These are phyloP conservation scores for Chondrosia reniformis DNA, from an alignment of 37 sponge, comb jelly and placozoan species.

Conservation along the genomic window DNA sequence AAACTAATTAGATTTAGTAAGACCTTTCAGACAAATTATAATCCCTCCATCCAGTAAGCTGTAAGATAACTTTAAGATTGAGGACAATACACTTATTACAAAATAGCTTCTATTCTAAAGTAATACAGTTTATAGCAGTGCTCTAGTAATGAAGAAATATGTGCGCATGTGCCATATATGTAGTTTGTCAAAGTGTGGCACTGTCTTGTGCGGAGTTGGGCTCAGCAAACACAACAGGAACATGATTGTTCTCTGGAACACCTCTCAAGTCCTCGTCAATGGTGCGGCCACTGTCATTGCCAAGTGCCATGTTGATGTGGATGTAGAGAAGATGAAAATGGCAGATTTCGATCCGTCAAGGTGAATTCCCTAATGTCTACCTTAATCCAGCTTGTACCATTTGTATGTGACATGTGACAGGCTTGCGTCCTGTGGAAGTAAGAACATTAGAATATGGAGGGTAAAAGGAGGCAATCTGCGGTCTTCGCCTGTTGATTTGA, in stretches of 20 bases:
- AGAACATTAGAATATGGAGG: constrained; percentile 87
- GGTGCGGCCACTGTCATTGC: constrained; percentile 54
- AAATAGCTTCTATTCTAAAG: too few relatives aligned
- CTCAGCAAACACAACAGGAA: constrained; percentile 61
- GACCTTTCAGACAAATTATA: too few relatives aligned
- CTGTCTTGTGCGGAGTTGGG: constrained; percentile 69
- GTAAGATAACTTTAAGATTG: too few relatives aligned
- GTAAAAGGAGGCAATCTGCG: constrained; percentile 42
- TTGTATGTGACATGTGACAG: constrained; percentile 28
- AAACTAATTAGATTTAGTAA: too few relatives aligned
- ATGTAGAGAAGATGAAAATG: constrained; percentile 61
- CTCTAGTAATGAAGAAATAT: too few relatives aligned
- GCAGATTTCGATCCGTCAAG: constrained; percentile 77
- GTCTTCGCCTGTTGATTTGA: constrained; percentile 81
- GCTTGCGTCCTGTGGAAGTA: constrained; percentile 85
- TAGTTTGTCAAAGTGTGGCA: constrained; percentile 77
- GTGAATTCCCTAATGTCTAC: constrained; percentile 35
- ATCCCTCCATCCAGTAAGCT: too few relatives aligned
- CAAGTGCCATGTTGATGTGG: constrained; percentile 67
- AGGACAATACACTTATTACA: too few relatives aligned
- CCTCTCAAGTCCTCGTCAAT: neutral
- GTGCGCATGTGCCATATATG: too few relatives aligned
- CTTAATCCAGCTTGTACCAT: neutral
- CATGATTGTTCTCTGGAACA: constrained; percentile 62
- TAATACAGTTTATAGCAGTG: too few relatives aligned